Base-by-base conservation (phyloP, 2,797 vertebrate genomes). In the Melanotaenia maccullochi region DNA sequence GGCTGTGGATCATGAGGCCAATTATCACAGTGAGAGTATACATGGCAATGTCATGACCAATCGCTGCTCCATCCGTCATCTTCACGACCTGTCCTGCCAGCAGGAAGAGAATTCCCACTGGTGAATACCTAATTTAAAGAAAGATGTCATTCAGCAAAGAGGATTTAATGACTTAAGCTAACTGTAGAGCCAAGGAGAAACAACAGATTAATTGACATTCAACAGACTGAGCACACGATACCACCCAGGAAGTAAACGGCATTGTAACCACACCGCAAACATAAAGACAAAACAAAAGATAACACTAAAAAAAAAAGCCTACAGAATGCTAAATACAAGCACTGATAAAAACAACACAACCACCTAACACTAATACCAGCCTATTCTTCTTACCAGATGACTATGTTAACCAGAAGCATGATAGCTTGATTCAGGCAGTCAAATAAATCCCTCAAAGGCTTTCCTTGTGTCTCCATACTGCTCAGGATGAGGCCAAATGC, bases 41-140 rank as follows among this genome's bases (percentile, higher is more conserved):
- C 94, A 96, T 95, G 49, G 93, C 93, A 75, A 96, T 90, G 78
- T 94, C 94, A 4, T 90, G 93, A 36, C 95, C 95, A 55, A 95
- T 92, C 76, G 94, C 91, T 0, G 85, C 91, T 18, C 93, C 60
- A 73, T 96, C 94, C 67, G 94, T 91, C 94, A 96, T 95, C 86
- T 95, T 95, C 79, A 96, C 76, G 42, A 96, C 94, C 87, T 97
- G 96, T 38, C 95, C 96, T 20, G 95, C 93, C 18, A 97, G 93
- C 72, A 96, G 90, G 89, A 96, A 96, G 76, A 96, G 76, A 73
- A 96, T 96, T 38, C 96, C 95, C 65, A 95, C 89, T 0, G 82
- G 95, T n/a, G 95, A 94, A 0, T 73, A 86, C 95, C 92, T 85
- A 64, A 16, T 4, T 40, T n/a, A 57, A 0, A 59, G 12, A 65